Conservation (phyloP, 2,888 invertebrate genomes). For the Acleris emargana region DNA sequence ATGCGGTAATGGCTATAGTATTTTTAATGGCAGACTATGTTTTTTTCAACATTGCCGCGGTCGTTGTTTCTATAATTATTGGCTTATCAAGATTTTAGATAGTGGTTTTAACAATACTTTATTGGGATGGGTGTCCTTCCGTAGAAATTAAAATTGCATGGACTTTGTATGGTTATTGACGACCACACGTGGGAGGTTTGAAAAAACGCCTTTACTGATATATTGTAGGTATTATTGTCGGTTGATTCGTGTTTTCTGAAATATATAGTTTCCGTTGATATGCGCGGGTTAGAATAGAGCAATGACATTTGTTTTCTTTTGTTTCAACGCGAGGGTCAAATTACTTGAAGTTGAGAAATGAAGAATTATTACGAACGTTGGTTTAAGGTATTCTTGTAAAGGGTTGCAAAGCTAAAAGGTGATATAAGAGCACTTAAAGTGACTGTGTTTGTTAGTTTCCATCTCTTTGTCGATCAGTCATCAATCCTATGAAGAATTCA, state of each 20-base stretch:
- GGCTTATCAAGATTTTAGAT: conserved; percentile 78
- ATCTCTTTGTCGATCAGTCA: too few species aligned
- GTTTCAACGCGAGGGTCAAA: neutral
- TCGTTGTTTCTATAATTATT: conserved; percentile 73
- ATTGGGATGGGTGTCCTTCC: conserved; percentile 67
- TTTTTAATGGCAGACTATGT: conserved; percentile 63
- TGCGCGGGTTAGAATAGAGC: neutral
- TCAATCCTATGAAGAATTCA: too few species aligned
- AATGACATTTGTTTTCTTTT: conserved; percentile 2
- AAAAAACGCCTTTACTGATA: conserved; percentile 11
- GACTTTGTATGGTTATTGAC: conserved; percentile 20
- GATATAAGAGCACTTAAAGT: too few species aligned
- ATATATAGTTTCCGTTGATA: conserved; percentile 25
- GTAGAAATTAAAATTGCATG: conserved; percentile 52
- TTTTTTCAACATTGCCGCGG: conserved; percentile 68
- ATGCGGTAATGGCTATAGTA: conserved; percentile 69
- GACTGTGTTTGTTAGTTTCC: too few species aligned
- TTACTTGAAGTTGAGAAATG: neutral
- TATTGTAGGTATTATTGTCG: conserved; percentile 6
- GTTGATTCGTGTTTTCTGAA: conserved; percentile 13
- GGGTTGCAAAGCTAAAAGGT: too few species aligned
- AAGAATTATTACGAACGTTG: neutral
- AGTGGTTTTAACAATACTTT: conserved; percentile 63
- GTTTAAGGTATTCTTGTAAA: too few species aligned
- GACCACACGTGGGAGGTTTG: conserved; percentile 26